Evolutionary conservation across 2,888 invertebrate genomes (phyloP).

Genomic region (Physocephala rufipes): DNA sequence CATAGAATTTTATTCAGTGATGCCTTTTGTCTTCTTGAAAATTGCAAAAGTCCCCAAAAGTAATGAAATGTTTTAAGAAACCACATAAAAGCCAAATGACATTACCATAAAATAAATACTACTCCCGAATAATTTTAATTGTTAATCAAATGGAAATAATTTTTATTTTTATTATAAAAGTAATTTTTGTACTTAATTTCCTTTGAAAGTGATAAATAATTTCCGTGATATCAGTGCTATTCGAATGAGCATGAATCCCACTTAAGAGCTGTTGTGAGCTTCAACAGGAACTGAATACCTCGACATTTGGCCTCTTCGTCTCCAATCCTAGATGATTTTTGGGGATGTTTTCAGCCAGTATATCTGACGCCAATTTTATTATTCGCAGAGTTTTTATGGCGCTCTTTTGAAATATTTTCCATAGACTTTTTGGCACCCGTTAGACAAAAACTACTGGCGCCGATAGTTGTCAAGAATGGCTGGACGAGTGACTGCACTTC

Average conservation of each 20-base stretch:
- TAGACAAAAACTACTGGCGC: conserved; percentile 60
- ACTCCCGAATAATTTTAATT: conserved; percentile 9
- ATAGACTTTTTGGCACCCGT: conserved; percentile 59
- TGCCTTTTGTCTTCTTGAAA: neutral
- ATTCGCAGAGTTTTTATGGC: conserved; percentile 40
- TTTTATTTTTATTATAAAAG: neutral
- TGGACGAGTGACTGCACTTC: neutral
- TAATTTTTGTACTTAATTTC: neutral
- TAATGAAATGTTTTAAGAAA: neutral
- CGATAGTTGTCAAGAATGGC: conserved; percentile 43
- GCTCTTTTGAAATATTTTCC: conserved; percentile 32
- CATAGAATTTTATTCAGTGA: neutral
- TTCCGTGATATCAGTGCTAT: too few relatives aligned
- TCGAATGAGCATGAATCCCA: too few relatives aligned
- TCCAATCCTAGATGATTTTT: too few relatives aligned
- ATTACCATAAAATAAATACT: neutral
- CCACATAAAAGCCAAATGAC: neutral
- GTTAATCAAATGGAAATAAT: neutral
- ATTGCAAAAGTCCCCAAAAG: neutral
- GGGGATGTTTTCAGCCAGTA: conserved; percentile 44
- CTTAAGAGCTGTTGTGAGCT: too few relatives aligned
- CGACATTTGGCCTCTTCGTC: too few relatives aligned
- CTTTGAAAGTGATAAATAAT: too few relatives aligned
- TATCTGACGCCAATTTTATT: conserved; percentile 61
- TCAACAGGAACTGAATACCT: too few relatives aligned